Percentiles rank a stretch among this genome's conserved stretches.
Evolutionary conservation across 2,113 vertebrate genomes (phyloP).

Genomic region (Lophura nycthemera): DNA sequence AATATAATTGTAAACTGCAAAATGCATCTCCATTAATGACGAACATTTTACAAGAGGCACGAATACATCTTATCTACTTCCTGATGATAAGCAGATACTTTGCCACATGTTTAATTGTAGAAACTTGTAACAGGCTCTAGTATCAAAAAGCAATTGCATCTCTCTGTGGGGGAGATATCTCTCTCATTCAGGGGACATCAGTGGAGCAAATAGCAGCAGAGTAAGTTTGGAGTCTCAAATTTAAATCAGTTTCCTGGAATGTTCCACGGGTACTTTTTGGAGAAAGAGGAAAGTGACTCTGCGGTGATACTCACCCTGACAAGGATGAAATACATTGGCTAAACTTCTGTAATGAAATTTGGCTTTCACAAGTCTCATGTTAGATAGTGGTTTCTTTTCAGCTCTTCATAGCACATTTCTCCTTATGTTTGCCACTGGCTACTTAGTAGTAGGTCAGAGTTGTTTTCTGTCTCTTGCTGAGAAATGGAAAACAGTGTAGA

Average conservation of each 20-base stretch:
- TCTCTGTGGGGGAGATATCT: background rate
- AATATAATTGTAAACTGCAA: background rate
- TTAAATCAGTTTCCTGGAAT: background rate
- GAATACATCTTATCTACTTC: background rate
- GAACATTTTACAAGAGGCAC: background rate
- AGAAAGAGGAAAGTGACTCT: background rate
- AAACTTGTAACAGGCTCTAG: background rate
- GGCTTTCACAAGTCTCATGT: background rate
- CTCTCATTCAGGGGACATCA: background rate
- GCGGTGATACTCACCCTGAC: background rate
- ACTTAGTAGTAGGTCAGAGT: background rate
- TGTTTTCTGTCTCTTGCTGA: background rate
- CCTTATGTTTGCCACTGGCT: background rate
- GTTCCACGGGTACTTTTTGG: background rate
- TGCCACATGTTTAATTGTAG: background rate
- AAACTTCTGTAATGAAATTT: background rate
- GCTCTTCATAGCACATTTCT: background rate
- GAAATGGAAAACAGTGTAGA: background rate
- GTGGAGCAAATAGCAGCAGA: background rate
- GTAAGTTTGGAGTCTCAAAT: background rate
- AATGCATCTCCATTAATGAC: background rate
- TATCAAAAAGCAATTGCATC: background rate
- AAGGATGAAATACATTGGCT: background rate
- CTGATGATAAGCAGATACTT: background rate
- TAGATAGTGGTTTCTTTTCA: background rate